Base-by-base conservation (phyloP, 1,140 invertebrate genomes). In the Rhopalosiphum padi region DNA sequence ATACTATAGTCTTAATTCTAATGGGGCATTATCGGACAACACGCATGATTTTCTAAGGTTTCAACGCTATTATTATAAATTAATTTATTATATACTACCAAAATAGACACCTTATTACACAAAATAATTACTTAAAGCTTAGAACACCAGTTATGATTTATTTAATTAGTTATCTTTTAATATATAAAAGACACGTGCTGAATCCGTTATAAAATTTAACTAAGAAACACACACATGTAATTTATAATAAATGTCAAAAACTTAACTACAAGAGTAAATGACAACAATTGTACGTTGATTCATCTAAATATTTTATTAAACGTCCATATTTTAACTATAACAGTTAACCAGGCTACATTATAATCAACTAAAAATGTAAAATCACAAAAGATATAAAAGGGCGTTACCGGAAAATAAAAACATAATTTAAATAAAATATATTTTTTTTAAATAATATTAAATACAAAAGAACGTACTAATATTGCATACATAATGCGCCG, bases 401-500 rank as follows among this genome's bases (percentile, higher is more conserved):
- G 48, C 87, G 87, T 89, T 25, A 89, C 87, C 87, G 18, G 8
- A 51, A 51, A 89, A 88, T 23, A 21, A 53, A 53, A 53, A 53
- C 22, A 6, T n/a, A 21, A 87, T 68, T 30, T 21, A 94, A 87
- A 93, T 51, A 83, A 90, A 83, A 82, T 15, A 51, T 37, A 55
- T 25, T 51, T 8, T 35, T 35, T 15, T 35, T 23, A 37, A 53
- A 37, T 1, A 53, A 89, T n/a, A 37, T 35, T 23, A 11, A 89
- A 53, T 53, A 89, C 15, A 89, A 89, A 41, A 4, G 25, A 89
- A 51, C 46, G 90, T 9, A 77, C 55, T 43, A 87, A 89, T 93
- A 86, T 93, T 93, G 90, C 83, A 87, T 93, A 89, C 23, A 37
- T 89, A 82, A 89, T 88, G 43, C 87, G 89, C 86, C 89, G 93